phyloP scores from a whole-genome alignment of 1,140 invertebrate genomes.

The Drosophila sulfurigaster region DNA sequence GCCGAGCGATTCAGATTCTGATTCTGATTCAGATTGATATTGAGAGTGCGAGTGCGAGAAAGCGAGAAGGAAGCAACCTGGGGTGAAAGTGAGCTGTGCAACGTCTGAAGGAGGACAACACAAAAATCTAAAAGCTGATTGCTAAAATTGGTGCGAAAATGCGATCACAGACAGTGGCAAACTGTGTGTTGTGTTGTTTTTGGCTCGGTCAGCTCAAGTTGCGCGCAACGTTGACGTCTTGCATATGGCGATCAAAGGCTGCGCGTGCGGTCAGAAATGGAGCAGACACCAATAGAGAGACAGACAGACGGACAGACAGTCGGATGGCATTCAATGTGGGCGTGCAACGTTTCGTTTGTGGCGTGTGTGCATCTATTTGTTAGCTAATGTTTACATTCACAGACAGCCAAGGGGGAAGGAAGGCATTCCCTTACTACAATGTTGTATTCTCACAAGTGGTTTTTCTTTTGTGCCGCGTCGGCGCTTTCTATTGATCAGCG shows the following conservation, averaged over 20 bases:
- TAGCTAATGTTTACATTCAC: slow-evolving; percentile 63
- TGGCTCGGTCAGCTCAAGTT: slow-evolving; percentile 39
- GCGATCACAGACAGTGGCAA: slow-evolving; percentile 23
- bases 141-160: slow-evolving; percentile 53
- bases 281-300: slow-evolving; percentile 29
- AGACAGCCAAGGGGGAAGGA: slow-evolving; percentile 17
- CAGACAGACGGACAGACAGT: slow-evolving; percentile 8
- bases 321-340: slow-evolving; percentile 41
- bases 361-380: slow-evolving; percentile 68
- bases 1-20: too few species aligned
- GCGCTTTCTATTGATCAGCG: slow-evolving; percentile 66
- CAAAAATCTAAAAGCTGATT: neutral
- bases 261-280: slow-evolving; percentile 69
- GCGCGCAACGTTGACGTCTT: slow-evolving; percentile 58
- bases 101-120: slow-evolving; percentile 26
- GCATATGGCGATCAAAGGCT: slow-evolving; percentile 63
- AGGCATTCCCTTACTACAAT: slow-evolving; percentile 2
- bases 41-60: neutral
- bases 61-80: neutral
- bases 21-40: neutral
- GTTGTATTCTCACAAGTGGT: slow-evolving; percentile 40
- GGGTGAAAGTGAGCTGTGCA: slow-evolving; percentile 44
- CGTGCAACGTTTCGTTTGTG: slow-evolving; percentile 42
- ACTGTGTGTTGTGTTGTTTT: neutral
- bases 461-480: slow-evolving; percentile 19